Percentiles rank a stretch among this genome's conserved stretches.
phyloP scores from a whole-genome alignment of 2,113 vertebrate species.

The Mungos mungo region DNA sequence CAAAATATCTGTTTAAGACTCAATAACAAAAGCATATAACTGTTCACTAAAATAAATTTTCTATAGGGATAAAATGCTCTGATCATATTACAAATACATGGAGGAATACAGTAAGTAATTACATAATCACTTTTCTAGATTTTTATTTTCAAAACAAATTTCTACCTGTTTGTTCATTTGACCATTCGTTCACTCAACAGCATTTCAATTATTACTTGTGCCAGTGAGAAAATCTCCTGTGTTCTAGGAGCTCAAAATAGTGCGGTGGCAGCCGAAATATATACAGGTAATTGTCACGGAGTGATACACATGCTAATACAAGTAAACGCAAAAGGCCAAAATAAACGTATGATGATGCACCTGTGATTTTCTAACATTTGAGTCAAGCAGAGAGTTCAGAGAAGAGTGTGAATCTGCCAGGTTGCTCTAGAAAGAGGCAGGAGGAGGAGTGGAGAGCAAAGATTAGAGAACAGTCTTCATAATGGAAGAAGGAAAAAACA shows the following conservation, averaged over 20 bases:
- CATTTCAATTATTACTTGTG: constrained; percentile 1
- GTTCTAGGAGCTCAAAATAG: constrained; percentile 1
- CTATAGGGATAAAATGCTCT: neutral
- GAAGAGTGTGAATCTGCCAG: neutral
- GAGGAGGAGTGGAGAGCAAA: too few relatives aligned
- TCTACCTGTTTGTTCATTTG: neutral
- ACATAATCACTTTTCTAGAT: neutral
- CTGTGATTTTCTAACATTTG: neutral
- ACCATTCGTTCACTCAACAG: neutral
- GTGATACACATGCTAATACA: constrained; percentile 31
- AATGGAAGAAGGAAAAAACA: neutral
- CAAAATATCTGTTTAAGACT: neutral
- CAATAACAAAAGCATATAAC: neutral
- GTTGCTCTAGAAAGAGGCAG: neutral
- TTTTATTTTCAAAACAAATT: neutral
- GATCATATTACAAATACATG: neutral
- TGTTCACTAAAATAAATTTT: neutral
- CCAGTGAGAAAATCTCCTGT: neutral
- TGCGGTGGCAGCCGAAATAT: neutral
- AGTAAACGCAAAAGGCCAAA: neutral
- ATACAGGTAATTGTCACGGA: neutral
- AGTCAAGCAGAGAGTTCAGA: neutral
- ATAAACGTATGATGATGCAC: neutral
- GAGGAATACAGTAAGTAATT: neutral
- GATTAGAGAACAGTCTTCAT: neutral